Evolutionary conservation across 2,888 invertebrate genomes (phyloP).

Genomic region (Tenthredo mesomela): DNA sequence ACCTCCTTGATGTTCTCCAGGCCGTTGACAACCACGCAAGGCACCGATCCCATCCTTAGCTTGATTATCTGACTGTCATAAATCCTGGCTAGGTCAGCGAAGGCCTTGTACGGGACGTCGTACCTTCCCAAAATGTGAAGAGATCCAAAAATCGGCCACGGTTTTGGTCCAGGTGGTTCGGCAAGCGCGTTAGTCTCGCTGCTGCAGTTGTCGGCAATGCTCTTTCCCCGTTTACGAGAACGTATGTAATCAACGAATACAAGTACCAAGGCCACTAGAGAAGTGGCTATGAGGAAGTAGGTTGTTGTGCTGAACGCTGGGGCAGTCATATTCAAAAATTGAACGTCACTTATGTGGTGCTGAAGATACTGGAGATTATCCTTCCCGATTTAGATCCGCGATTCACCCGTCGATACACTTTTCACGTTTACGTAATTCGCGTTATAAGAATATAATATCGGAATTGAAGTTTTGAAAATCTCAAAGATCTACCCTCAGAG

Average conservation of each 20-base stretch:
- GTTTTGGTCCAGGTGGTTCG: slow-evolving; percentile 80
- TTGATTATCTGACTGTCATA: slow-evolving; percentile 80
- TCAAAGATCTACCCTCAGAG: neutral
- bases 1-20: slow-evolving; percentile 82
- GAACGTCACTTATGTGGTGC: neutral
- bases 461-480: neutral
- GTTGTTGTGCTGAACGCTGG: slow-evolving; percentile 68
- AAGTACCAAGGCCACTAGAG: slow-evolving; percentile 64
- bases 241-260: slow-evolving; percentile 66
- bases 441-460: neutral
- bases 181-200: slow-evolving; percentile 62
- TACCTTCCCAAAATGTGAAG: slow-evolving; percentile 81
- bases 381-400: neutral
- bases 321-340: slow-evolving; percentile 54
- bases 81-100: slow-evolving; percentile 78
- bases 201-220: slow-evolving; percentile 55
- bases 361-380: neutral
- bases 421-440: neutral
- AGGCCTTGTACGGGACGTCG: slow-evolving; percentile 82
- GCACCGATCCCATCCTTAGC: slow-evolving; percentile 80
- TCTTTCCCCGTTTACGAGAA: slow-evolving; percentile 46
- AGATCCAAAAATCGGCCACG: slow-evolving; percentile 81
- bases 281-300: slow-evolving; percentile 66
- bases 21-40: slow-evolving; percentile 81
- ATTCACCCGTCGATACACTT: slow-evolving; percentile 22